Percentiles rank a stretch among this genome's conserved stretches.
Conservation (phyloP, 1,140 invertebrate genomes). For the Drosophila ohnishii region DNA sequence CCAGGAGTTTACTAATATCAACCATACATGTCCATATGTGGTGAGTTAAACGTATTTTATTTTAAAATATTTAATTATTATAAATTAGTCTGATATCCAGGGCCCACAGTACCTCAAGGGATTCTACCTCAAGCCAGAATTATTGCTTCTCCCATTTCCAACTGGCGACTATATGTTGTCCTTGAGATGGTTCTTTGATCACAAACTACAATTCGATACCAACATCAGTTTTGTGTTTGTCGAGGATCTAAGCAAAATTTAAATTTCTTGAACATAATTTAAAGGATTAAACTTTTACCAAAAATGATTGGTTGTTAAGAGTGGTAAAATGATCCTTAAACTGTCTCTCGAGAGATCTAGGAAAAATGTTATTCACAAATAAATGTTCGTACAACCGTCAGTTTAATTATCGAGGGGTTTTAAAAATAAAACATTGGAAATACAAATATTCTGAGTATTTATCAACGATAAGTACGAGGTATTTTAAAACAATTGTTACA, state of each 20-base stretch:
- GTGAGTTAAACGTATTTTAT: conserved; percentile 3
- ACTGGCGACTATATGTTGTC: conserved; percentile 30
- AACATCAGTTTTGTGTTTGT: conserved; percentile 22
- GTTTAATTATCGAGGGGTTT: background rate
- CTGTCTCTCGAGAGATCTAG: background rate
- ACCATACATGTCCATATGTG: conserved; percentile 33
- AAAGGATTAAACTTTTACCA: background rate
- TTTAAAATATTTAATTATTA: no score
- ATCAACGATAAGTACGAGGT: background rate
- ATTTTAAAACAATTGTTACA: background rate
- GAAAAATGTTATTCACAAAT: background rate
- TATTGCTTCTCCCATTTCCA: conserved; percentile 16
- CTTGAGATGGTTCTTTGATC: background rate
- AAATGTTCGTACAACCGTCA: background rate
- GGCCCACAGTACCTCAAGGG: conserved; percentile 3
- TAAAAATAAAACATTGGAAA: background rate
- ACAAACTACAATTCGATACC: conserved; percentile 11
- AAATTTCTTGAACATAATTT: background rate
- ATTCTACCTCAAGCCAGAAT: conserved; percentile 22
- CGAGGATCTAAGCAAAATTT: conserved; percentile 1
- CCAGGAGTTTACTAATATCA: conserved; percentile 27
- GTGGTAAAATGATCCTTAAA: background rate
- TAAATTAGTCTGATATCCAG: background rate
- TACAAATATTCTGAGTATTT: background rate
- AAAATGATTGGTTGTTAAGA: background rate